Percentiles rank a stretch among this genome's conserved stretches.
These are phyloP conservation scores for Tinamus guttatus DNA, from an alignment of 2,113 vertebrate species.

Conservation along the genomic window DNA sequence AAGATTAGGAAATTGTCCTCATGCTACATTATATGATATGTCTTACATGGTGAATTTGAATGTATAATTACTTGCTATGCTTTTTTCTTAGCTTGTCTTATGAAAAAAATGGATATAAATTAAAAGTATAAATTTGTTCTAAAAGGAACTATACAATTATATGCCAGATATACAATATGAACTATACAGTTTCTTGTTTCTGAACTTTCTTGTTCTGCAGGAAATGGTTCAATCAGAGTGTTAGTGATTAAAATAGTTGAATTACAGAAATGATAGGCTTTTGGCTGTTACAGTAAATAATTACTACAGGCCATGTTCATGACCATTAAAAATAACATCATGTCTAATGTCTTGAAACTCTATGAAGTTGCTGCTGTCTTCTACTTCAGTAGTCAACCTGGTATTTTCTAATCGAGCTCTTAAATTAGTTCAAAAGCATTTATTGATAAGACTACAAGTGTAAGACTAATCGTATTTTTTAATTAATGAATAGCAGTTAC, in stretches of 20 bases:
- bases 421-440: neutral
- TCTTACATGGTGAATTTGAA: neutral
- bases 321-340: neutral
- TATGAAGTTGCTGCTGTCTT: neutral
- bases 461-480: neutral
- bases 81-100: neutral
- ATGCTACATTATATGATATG: neutral
- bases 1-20: neutral
- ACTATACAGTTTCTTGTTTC: no score
- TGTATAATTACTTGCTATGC: neutral
- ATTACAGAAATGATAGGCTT: neutral
- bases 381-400: neutral
- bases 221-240: neutral
- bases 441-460: neutral
- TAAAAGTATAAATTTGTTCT: neutral
- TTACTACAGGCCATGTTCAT: neutral
- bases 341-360: neutral
- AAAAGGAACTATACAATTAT: neutral
- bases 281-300: neutral
- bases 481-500: neutral
- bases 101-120: neutral
- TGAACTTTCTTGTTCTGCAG: neutral
- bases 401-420: neutral
- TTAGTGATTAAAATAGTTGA: neutral
- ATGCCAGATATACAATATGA: neutral